Conservation (phyloP, 2,113 vertebrate species). For the Polypterus senegalus region DNA sequence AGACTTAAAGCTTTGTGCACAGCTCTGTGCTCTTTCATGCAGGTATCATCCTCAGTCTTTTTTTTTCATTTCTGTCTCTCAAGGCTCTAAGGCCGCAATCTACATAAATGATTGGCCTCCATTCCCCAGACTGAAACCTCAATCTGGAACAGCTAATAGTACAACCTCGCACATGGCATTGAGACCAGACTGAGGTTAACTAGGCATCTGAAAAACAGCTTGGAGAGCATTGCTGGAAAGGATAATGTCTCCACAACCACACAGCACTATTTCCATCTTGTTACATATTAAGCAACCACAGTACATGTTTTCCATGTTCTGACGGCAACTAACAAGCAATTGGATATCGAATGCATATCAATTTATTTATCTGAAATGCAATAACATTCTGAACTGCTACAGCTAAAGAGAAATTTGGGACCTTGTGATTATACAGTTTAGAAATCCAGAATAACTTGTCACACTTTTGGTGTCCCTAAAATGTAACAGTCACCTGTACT, state of each 20-base stretch:
- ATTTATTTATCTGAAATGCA: too few species aligned
- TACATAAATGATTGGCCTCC: constrained; percentile 30
- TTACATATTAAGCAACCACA: background rate
- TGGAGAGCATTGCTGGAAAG: constrained; percentile 15
- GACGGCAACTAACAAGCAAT: too few species aligned
- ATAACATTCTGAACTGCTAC: too few species aligned
- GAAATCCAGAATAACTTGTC: too few species aligned
- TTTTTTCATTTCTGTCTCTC: constrained; percentile 28
- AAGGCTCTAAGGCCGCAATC: constrained; percentile 20
- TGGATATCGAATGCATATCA: too few species aligned
- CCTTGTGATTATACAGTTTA: too few species aligned
- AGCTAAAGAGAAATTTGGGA: too few species aligned
- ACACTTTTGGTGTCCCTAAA: too few species aligned
- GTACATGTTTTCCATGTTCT: too few species aligned
- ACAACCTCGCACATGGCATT: constrained; percentile 29
- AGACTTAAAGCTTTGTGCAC: constrained; percentile 37
- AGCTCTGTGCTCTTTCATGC: constrained; percentile 36
- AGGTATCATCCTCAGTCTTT: constrained; percentile 28
- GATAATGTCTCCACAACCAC: constrained; percentile 13
- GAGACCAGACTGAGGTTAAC: constrained; percentile 28
- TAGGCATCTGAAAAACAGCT: constrained; percentile 32
- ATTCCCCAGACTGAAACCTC: constrained; percentile 30
- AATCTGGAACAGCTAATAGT: constrained; percentile 33
- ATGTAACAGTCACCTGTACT: too few species aligned
- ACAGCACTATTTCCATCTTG: constrained; percentile 8